Conservation (phyloP, 2,797 vertebrate genomes). For the Loriculus beryllinus region DNA sequence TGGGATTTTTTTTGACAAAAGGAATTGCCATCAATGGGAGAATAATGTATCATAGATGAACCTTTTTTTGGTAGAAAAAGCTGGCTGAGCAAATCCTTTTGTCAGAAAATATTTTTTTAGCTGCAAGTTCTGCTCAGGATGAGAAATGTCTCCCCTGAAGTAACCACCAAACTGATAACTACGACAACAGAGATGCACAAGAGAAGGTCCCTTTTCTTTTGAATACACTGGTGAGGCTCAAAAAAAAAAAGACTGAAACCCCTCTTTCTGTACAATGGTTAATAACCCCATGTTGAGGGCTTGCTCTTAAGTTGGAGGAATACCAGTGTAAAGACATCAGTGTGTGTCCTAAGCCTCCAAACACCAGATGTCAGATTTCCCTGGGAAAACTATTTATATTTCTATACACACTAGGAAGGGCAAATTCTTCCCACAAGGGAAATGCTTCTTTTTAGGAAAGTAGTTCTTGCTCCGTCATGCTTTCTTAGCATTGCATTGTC, state of each 20-base stretch:
- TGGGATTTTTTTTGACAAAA: background rate
- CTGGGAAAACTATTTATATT: background rate
- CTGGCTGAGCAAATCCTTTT: background rate
- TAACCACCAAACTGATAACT: background rate
- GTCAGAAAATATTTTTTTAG: background rate
- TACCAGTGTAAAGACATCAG: background rate
- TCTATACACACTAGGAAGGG: background rate
- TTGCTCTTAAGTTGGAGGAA: background rate
- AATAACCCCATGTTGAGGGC: accelerated
- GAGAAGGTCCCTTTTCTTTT: background rate
- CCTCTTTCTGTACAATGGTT: background rate
- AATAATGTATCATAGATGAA: slow-evolving; percentile 28
- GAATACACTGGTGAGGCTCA: background rate
- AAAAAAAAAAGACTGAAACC: background rate
- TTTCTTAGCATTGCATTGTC: background rate
- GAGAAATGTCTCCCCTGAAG: background rate
- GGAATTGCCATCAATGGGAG: background rate
- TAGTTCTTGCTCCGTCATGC: background rate
- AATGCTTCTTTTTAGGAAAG: background rate
- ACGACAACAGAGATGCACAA: background rate
- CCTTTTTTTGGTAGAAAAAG: background rate
- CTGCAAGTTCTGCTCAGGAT: background rate
- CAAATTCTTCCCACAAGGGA: background rate
- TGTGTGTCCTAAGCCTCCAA: background rate
- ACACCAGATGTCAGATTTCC: background rate